Evolutionary conservation across 1,140 invertebrate genomes (phyloP), one percentile per base, ranked within the genome.

Genomic region (Leptinotarsa undecemlineata): DNA sequence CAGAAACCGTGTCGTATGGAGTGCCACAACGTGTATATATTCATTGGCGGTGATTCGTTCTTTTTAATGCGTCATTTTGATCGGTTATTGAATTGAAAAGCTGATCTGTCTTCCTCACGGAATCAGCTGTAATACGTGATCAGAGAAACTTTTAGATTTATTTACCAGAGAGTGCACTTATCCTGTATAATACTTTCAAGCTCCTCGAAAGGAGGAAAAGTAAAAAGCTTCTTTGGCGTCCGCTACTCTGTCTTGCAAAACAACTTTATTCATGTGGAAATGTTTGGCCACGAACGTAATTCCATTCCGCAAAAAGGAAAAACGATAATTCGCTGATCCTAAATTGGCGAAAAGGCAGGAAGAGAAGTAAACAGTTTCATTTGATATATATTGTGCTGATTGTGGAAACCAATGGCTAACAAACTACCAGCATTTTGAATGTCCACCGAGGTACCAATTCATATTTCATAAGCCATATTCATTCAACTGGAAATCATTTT

Each of bases 311-410:
- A 19, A 15, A 57, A 57, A 57, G 51, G 51, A 57, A 57, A 57
- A 57, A 57, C 4, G 17, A 57, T 57, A 57, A 57, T 57, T 57
- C n/a, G 51, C 51, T 57, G 51, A 57, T 57, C 15, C 51, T 19
- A 19, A 57, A 57, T 57, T 57, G 51, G 51, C 51, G n/a, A 4
- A 15, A 15, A 57, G 51, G 51, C 51, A 19, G 51, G n/a, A 57
- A 57, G 51, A 8, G 51, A 19, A 57, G 51, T 57, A 57, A 57
- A 57, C 51, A 57, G 51, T n/a, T 57, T 57, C n/a, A 57, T 57
- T 57, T 6, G 51, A 19, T 19, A 57, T 15, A 57, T 15, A 57
- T 57, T 15, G 51, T 57, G 51, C 15, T 57, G 51, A n/a, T 57
- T 57, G 11, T 15, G 4, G 5, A 57, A 57, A 15, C 2, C 14